Evolutionary conservation across 30 jellyfish, hydroid and myxozoan genomes (phyloP), one percentile per base, ranked within the genome.

Genomic region (Turritopsis dohrnii): DNA sequence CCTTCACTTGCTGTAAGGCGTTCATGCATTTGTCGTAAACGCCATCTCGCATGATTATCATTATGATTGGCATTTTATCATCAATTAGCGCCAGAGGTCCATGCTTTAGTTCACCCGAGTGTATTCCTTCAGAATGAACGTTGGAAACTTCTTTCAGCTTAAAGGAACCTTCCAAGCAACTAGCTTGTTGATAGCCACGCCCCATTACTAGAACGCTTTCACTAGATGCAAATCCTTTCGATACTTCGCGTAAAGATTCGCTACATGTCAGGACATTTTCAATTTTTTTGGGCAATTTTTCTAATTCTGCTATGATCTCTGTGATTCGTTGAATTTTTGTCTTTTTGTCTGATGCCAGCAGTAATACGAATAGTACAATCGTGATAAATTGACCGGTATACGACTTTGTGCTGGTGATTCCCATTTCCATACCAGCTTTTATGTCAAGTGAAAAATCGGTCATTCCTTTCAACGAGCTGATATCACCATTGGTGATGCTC

Each of bases 371-470:
- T 89, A 94, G 54, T 27, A 94, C 89, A 21, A 94, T 81, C 3
- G 99, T 79, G 26, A 88, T 85, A 80, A 87, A 72, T 79, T 94
- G 99, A 81, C 96, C 81, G 29, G 95, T 89, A 89, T 84, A 94
- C 22, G 99, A 84, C 75, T 94, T 94, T 18, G 99, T 94, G 91
- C 99, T 94, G 29, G 99, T 95, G 1, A 94, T 90, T 8, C 99
- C 99, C 54, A 85, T 80, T 52, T 94, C 99, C 5, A 80, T 29
- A 5, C 97, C 97, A 18, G 96, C 97, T 26, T 94, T 89, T 26
- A 86, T 85, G 83, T 94, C 96, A n/a, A 94, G 65, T 7, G 96
- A 96, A 72, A 96, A 94, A 85, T 83, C 81, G 4, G 99, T 89
- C 71, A 87, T 96, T 60, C 86, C 84, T 65, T 94, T 83, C 79